Base-by-base conservation (phyloP, 2,888 invertebrate species). In the Tridacna crocea region DNA sequence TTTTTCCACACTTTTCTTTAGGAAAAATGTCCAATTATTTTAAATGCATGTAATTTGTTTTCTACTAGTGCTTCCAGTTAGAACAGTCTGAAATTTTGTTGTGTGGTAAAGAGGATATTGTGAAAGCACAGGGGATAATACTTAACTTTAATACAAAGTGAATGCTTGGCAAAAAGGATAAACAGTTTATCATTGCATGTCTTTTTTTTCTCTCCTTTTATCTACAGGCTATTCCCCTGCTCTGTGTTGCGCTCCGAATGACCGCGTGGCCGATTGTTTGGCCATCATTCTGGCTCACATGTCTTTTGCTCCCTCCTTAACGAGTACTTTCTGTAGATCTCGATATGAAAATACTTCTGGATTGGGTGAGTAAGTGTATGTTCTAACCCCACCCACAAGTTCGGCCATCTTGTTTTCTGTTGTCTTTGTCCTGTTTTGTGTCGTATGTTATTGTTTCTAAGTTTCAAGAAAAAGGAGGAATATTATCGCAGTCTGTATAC, bases 201-300 rank as follows among this genome's bases (percentile, higher is more conserved):
- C 26, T 68, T 48, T 68, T 47, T 76, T 66, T 60, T 61, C 24
- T 48, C 68, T 76, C 60, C 72, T 77, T 48, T 72, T 73, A 63
- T 63, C 58, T 47, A 27, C 89, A 94, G 94, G 96, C 61, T 94
- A 96, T 86, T 96, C 96, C 0, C 96, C 96, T n/a, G 96, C 96
- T 4, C 92, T 96, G 82, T 95, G 96, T 61, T 96, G 96, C 92
- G 96, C 96, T 19, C 96, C 96, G 0, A 96, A 95, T 92, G 94
- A 94, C 70, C 95, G 95, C 72, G 96, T 96, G 12, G 96, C 96
- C 22, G 95, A 96, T 87, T 96, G 96, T 92, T 94, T 96, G 72
- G 95, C 96, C 47, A 95, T 96, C 48, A 96, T 96, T 88, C 92
- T 96, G 36, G 91, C 91, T 74, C 93, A 94, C 86, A 92, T 94